Base-by-base conservation (phyloP, 2,888 invertebrate species). In the Eugnorisma glareosa region DNA sequence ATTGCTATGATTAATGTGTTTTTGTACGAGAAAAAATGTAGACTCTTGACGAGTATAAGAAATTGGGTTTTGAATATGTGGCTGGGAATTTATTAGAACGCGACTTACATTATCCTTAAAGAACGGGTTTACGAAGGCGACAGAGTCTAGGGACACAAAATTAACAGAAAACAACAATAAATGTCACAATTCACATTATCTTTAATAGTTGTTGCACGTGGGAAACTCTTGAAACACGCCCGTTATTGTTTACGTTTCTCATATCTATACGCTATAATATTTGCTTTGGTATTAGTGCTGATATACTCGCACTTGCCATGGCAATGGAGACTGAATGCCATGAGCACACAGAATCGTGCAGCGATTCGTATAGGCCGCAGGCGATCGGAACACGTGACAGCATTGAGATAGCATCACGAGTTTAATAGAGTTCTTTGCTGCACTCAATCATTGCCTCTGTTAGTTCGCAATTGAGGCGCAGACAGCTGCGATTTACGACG, bases 391-490 rank as follows among this genome's bases (percentile, higher is more conserved):
- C 95, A 94, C 93, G 93, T 93, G 94, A 94, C 94, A 94, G 92
- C 92, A 81, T 83, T 90, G 90, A 92, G 95, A 95, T 94, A 94
- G 91, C 93, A 93, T 94, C 94, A 92, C 92, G 89, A 91, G 90
- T 92, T 89, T 95, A 95, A 95, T 94, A 92, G 95, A 95, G 93
- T 94, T 94, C 92, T 93, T 93, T 92, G 92, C 85, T 94, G 94
- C 94, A 94, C 91, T 94, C 93, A 93, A 94, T 95, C 93, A 94
- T 92, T 93, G 93, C 92, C 90, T 86, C 89, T 87, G 89, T 88
- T 89, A 86, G 86, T 87, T 88, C 84, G 85, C 87, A 90, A 89
- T 88, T 83, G 84, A 84, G 83, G 84, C 85, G 87, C 86, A 89
- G 88, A 87, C 91, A 90, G 88, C 88, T 76, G 79, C 75, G 79